Base-by-base conservation (phyloP, 2,113 vertebrate species). In the Aythya baeri region DNA sequence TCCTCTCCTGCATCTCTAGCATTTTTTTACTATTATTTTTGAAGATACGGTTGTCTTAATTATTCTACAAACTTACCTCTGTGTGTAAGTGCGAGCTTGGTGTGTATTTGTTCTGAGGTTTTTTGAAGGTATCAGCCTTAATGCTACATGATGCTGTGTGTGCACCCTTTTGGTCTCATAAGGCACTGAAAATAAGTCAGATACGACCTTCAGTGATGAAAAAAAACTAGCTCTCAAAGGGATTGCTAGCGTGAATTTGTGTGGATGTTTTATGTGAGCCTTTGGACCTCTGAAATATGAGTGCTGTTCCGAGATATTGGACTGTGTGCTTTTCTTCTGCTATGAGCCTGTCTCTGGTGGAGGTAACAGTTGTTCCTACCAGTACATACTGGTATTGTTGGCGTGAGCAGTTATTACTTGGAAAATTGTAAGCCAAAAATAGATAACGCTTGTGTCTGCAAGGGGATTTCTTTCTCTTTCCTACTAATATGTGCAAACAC, bases 401-500 rank as follows among this genome's bases (percentile, higher is more conserved):
- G 59, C 46, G 15, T 34, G 46, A 75, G 21, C 46, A 83, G 38
- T 63, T 93, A 79, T 20, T 78, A 31, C n/a, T 68, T 77, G 43
- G 68, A 57, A 65, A 59, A 67, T 26, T 59, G 17, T 46, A 74
- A 62, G 20, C 57, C 46, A 32, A 43, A 81, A 90, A 15, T 46
- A 88, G 65, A 3, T 77, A 57, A 2, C 9, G 6, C 70, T 93
- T 88, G 34, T 91, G 50, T 86, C 72, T 7, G 7, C 25, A 12
- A 86, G 22, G 67, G 79, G 38, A 49, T 88, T 83, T 90, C 65
- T 57, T 86, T 77, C 41, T 50, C 50, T 77, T 71, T 74, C 27
- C 57, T 83, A 61, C 58, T 29, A 52, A 17, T 9, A 15, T 38
- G 61, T 76, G 49, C 49, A 81, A 95, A 58, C 46, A 49, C 2